A percentile compares a stretch with the other conserved stretches of the same genome.
Evolutionary conservation across 2,113 vertebrate genomes (phyloP).

Genomic region (Jaculus jaculus): DNA sequence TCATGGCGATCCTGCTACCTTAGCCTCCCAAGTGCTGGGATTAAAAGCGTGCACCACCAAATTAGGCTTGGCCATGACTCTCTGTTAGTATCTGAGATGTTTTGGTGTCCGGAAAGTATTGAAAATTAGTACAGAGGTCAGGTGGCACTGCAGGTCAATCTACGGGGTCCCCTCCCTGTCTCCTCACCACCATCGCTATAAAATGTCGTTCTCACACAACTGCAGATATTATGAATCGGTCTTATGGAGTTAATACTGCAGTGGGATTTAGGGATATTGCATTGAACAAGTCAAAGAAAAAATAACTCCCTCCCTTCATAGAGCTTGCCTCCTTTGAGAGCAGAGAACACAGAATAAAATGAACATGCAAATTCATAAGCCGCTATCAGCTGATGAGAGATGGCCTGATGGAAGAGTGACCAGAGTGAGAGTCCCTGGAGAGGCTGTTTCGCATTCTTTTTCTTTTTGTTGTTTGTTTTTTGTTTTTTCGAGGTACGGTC

Average conservation of each 20-base stretch:
- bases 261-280: not conserved
- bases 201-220: rapidly evolving
- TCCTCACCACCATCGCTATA: not conserved
- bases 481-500: no score
- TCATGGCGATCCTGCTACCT: no score
- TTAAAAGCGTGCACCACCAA: no score
- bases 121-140: not conserved
- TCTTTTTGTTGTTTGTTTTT: no score
- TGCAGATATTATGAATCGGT: not conserved
- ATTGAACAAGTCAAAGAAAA: not conserved
- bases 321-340: not conserved
- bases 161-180: not conserved
- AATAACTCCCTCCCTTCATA: not conserved
- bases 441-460: not conserved
- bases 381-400: not conserved
- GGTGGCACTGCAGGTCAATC: not conserved
- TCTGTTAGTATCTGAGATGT: not conserved
- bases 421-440: not conserved
- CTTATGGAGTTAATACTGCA: not conserved
- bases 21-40: no score
- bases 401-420: not conserved
- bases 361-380: not conserved
- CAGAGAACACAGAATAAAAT: not conserved
- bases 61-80: not conserved
- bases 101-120: not conserved